Conservation (phyloP, 2,797 vertebrate species). For the Molossus alvarezi region DNA sequence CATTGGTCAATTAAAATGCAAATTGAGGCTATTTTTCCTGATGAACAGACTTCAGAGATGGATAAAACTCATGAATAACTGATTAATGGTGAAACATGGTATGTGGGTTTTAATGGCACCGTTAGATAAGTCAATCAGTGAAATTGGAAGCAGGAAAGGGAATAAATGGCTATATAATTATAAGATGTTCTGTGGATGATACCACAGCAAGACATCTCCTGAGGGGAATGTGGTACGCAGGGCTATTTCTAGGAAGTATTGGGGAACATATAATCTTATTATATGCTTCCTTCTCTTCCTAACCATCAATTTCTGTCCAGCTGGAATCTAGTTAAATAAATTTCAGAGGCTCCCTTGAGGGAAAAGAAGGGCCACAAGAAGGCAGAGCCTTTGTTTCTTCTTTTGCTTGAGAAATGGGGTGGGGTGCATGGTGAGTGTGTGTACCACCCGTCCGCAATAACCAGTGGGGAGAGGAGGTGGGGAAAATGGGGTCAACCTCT, state of each 20-base stretch:
- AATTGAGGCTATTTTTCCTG: slow-evolving; percentile 70
- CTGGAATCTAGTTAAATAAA: slow-evolving; percentile 80
- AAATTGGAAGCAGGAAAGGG: slow-evolving; percentile 71
- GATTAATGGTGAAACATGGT: slow-evolving; percentile 75
- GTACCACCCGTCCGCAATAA: neutral
- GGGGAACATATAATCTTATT: slow-evolving; percentile 75
- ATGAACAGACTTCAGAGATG: slow-evolving; percentile 71
- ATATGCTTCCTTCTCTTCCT: slow-evolving; percentile 74
- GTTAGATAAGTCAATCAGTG: slow-evolving; percentile 77
- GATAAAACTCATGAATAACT: slow-evolving; percentile 79
- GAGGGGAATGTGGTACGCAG: slow-evolving; percentile 55
- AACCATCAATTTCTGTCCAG: slow-evolving; percentile 77
- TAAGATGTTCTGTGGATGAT: slow-evolving; percentile 9
- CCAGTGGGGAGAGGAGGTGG: neutral
- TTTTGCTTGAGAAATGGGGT: slow-evolving; percentile 49
- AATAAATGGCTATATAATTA: slow-evolving; percentile 71
- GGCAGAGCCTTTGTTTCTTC: slow-evolving; percentile 26
- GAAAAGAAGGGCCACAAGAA: slow-evolving; percentile 72
- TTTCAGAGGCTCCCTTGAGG: slow-evolving; percentile 75
- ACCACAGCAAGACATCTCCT: slow-evolving; percentile 64
- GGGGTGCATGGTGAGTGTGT: accelerated
- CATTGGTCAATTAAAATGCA: slow-evolving; percentile 79
- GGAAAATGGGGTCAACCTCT: neutral
- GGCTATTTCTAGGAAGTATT: slow-evolving; percentile 69
- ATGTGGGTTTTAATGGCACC: slow-evolving; percentile 63